Base-by-base conservation (phyloP, 23 tunicate species). In the Styela clava region DNA sequence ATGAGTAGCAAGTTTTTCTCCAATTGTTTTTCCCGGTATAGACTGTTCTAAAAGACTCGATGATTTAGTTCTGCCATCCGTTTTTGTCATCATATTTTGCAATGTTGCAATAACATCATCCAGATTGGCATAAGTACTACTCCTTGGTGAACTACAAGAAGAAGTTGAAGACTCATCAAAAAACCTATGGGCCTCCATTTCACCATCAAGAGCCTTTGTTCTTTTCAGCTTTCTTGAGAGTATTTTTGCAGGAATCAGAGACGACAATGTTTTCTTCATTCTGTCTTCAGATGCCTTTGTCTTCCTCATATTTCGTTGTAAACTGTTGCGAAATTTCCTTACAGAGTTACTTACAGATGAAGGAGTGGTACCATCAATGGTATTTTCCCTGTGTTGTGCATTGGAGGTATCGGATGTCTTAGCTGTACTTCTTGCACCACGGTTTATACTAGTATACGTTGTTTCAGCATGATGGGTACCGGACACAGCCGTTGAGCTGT, bases 101-200 rank as follows among this genome's bases (percentile, higher is more conserved):
- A 76, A 44, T 16, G 81, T 76, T 76, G 81, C 64, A 31, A 76
- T 29, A 9, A 76, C 31, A 2, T 76, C 81, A 44, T 76, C 81
- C 16, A 76, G 24, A 44, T 44, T 76, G 64, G 81, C 64, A 52
- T 44, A 76, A 76, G 65, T 76, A 44, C 81, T 44, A 21, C 68
- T 18, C 68, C 77, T 26, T 27, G 1, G 65, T 1, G 81, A 2
- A 29, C 64, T 52, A 29, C 65, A 25, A 26, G 81, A 44, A 26
- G 81, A 44, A 67, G 31, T 67, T 18, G 71, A 67, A 18, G 71
- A 67, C 30, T 67, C 71, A 29, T 67, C 71, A 25, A 67, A 29
- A 67, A 67, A 25, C 19, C 71, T 12, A 25, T 67, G 71, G 23
- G 71, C 56, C 12, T 44, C 56, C 12, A 44, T 5, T 65, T 65